Conservation (phyloP, 92 coral and sea anemone genomes). For the Bergia puertoricense region DNA sequence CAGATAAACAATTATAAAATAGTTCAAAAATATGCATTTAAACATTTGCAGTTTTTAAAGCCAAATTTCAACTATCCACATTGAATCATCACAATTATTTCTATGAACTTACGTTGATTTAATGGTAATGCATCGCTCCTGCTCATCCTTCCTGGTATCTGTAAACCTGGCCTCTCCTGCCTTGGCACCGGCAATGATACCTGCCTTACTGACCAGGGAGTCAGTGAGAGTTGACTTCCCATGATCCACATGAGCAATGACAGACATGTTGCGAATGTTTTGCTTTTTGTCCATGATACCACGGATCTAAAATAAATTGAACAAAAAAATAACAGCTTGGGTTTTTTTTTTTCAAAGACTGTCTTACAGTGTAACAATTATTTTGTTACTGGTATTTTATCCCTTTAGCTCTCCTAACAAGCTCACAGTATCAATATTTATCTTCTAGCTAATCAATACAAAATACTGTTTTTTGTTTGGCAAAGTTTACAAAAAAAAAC, state of each 20-base stretch:
- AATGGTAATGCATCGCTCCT: conserved; percentile 95
- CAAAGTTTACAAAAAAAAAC: too few relatives aligned
- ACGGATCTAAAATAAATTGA: conserved; percentile 78
- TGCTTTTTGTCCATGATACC: conserved; percentile 93
- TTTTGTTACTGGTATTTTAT: too few relatives aligned
- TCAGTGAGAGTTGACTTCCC: conserved; percentile 97
- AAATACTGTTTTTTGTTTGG: too few relatives aligned
- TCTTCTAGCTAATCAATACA: too few relatives aligned
- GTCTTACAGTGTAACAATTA: too few relatives aligned
- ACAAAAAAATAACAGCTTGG: not conserved
- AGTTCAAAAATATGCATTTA: too few relatives aligned
- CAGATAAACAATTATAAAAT: too few relatives aligned
- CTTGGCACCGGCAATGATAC: conserved; percentile 86
- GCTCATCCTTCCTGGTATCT: conserved; percentile 96
- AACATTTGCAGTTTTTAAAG: too few relatives aligned
- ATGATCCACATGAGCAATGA: conserved; percentile 99
- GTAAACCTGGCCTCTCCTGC: conserved; percentile 97
- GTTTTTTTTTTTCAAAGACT: too few relatives aligned
- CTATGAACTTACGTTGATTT: conserved; percentile 88
- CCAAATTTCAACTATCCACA: not conserved
- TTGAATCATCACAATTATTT: not conserved
- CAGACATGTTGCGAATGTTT: conserved; percentile 98
- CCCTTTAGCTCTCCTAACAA: too few relatives aligned
- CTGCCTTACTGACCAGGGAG: conserved; percentile 96
- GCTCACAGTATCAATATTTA: too few relatives aligned